Percentiles rank a stretch among this genome's conserved stretches.
Evolutionary conservation across 2,888 invertebrate species (phyloP).

Genomic region (Melieria omissa): DNA sequence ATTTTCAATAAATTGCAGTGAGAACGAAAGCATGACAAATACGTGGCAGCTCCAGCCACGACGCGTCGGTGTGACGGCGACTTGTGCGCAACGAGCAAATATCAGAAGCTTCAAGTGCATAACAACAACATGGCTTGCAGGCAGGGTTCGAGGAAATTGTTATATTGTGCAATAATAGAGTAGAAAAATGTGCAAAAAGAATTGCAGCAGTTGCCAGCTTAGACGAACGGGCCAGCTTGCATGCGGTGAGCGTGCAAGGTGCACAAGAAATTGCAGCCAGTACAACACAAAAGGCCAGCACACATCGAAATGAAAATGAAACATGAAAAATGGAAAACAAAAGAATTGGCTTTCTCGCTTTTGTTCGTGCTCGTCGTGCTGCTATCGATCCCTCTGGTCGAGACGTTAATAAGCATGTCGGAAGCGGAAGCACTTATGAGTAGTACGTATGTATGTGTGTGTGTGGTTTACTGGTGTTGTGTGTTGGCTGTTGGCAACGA

Average conservation of each 20-base stretch:
- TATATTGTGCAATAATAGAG: too few species aligned
- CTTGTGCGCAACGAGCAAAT: too few species aligned
- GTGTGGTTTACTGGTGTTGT: background rate
- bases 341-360: background rate
- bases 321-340: background rate
- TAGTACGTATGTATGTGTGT: background rate
- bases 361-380: background rate
- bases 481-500: background rate
- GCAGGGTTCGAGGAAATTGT: too few species aligned
- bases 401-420: conserved; percentile 23
- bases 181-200: background rate
- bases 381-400: conserved; percentile 6
- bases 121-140: too few species aligned
- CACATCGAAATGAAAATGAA: background rate
- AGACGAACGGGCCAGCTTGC: background rate
- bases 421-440: conserved; percentile 38
- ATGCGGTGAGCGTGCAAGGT: background rate
- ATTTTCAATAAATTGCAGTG: conserved; percentile 8
- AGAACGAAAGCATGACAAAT: background rate
- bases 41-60: conserved; percentile 1
- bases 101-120: too few species aligned
- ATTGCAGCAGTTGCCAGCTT: background rate
- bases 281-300: too few species aligned
- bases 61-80: too few species aligned
- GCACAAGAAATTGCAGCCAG: background rate